A percentile compares a stretch with the other conserved stretches of the same genome.
phyloP scores from a whole-genome alignment of 2,113 vertebrate species.

The Platycercus adscitus region DNA sequence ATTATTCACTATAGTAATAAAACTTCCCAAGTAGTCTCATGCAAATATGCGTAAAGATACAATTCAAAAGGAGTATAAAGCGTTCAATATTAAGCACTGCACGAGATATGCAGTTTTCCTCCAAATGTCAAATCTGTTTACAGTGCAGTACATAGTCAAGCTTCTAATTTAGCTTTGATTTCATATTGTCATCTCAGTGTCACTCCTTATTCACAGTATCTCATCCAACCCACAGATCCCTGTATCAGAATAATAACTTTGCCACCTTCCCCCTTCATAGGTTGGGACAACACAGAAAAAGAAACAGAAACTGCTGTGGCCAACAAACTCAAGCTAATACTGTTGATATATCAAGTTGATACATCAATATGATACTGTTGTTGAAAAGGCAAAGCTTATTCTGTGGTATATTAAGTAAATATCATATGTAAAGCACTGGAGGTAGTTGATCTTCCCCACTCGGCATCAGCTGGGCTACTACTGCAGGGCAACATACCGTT shows the following conservation, averaged over 20 bases:
- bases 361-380: background rate
- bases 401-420: background rate
- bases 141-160: background rate
- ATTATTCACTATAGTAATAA: constrained; percentile 14
- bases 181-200: background rate
- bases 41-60: background rate
- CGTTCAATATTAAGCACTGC: background rate
- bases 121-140: background rate
- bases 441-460: background rate
- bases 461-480: background rate
- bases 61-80: background rate
- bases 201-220: background rate
- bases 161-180: constrained; percentile 35
- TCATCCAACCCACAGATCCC: background rate
- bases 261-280: background rate
- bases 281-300: background rate
- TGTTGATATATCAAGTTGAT: too few relatives aligned
- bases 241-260: background rate
- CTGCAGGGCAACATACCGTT: background rate
- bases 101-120: background rate
- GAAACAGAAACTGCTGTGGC: background rate
- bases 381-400: constrained; percentile 6
- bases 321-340: background rate
- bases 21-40: background rate
- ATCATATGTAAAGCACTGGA: background rate